phyloP scores from a whole-genome alignment of 2,888 invertebrate species.

The Cantharis rustica region DNA sequence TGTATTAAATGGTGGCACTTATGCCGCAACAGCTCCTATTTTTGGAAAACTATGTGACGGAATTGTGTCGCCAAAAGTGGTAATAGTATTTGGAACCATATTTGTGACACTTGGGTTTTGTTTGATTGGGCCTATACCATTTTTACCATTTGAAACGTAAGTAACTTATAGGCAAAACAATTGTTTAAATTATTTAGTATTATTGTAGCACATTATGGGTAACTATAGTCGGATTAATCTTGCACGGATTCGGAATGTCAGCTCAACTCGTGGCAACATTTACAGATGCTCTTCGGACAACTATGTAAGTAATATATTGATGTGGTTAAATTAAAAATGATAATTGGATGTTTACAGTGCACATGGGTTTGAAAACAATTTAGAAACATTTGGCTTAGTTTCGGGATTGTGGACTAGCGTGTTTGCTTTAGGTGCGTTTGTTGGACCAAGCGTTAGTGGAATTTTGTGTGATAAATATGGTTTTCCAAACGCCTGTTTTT shows the following conservation, averaged over 20 bases:
- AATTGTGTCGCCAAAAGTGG: slow-evolving; percentile 66
- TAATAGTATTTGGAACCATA: slow-evolving; percentile 69
- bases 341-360: slow-evolving; percentile 55
- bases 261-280: slow-evolving; percentile 86
- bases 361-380: slow-evolving; percentile 78
- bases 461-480: slow-evolving; percentile 74
- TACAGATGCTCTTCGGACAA: slow-evolving; percentile 78
- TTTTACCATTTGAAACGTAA: slow-evolving; percentile 68
- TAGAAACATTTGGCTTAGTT: slow-evolving; percentile 87
- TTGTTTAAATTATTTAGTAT: neutral
- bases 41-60: slow-evolving; percentile 85
- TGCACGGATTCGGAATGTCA: slow-evolving; percentile 83
- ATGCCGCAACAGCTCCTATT: slow-evolving; percentile 76
- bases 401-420: slow-evolving; percentile 91
- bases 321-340: neutral
- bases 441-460: slow-evolving; percentile 79
- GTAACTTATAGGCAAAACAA: slow-evolving; percentile 25
- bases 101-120: slow-evolving; percentile 72
- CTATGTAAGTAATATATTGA: slow-evolving; percentile 67
- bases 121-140: slow-evolving; percentile 81
- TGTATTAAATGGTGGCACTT: slow-evolving; percentile 80
- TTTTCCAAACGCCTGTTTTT: slow-evolving; percentile 72
- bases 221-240: slow-evolving; percentile 70
- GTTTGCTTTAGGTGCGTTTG: slow-evolving; percentile 86
- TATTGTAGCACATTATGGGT: slow-evolving; percentile 65